Conservation (phyloP, 2,113 vertebrate genomes). For the Grantiella picta region DNA sequence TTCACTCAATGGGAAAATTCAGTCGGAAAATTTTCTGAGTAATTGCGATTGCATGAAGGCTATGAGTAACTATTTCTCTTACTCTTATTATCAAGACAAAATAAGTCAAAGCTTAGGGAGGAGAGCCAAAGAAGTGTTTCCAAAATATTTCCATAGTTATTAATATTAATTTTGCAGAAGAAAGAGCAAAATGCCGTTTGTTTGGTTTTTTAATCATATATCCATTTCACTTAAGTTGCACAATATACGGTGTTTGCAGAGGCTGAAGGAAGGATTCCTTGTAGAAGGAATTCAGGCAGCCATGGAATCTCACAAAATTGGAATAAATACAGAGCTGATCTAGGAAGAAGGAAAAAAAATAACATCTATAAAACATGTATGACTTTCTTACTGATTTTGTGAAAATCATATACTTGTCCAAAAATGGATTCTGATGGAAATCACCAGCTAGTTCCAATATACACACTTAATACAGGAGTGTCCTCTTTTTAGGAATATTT, state of each 20-base stretch:
- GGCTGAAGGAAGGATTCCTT: background rate
- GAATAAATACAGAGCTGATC: background rate
- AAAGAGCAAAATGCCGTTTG: background rate
- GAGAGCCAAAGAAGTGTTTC: background rate
- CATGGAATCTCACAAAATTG: background rate
- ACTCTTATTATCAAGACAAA: background rate
- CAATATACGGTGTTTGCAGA: background rate
- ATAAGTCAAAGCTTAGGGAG: background rate
- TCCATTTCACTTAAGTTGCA: background rate
- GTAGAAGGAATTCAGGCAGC: background rate
- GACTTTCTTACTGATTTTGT: background rate
- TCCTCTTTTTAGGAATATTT: background rate
- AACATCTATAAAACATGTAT: background rate
- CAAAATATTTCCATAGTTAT: background rate
- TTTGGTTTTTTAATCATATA: background rate
- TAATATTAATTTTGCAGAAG: background rate
- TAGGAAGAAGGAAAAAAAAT: background rate
- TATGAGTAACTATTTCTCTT: background rate
- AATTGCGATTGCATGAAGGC: background rate
- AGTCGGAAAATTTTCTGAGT: background rate
- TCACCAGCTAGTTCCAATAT: background rate
- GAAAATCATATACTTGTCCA: background rate
- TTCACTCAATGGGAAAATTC: background rate
- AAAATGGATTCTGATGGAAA: background rate
- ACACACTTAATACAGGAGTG: background rate